A percentile compares a stretch with the other conserved stretches of the same genome.
phyloP scores from a whole-genome alignment of 2,888 invertebrate species.

The Alsophila aescularia region DNA sequence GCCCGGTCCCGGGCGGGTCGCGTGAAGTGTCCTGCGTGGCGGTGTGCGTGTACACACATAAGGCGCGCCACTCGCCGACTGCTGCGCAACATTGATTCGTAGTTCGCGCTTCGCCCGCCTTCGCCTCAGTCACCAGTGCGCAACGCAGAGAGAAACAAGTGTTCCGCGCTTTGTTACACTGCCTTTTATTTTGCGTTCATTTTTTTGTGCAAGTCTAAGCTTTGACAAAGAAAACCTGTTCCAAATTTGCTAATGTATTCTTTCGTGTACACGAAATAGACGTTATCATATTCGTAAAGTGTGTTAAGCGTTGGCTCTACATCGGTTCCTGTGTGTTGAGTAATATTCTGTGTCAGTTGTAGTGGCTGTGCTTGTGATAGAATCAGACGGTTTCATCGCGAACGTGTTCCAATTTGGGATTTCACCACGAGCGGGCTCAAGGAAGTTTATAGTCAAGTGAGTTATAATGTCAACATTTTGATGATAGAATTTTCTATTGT shows the following conservation, averaged over 20 bases:
- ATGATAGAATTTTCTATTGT: conserved; percentile 4
- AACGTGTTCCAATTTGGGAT: conserved; percentile 81
- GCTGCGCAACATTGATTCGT: conserved; percentile 81
- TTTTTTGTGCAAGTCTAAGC: conserved; percentile 63
- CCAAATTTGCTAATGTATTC: conserved; percentile 56
- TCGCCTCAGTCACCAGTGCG: conserved; percentile 81
- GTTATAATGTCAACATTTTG: conserved; percentile 45
- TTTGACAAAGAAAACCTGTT: conserved; percentile 70
- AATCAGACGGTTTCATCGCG: conserved; percentile 77
- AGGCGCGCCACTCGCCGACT: conserved; percentile 60
- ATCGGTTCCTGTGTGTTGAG: conserved; percentile 77
- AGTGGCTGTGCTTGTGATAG: conserved; percentile 81
- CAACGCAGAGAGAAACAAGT: conserved; percentile 78
- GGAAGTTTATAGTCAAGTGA: conserved; percentile 82
- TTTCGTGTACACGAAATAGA: conserved; percentile 53
- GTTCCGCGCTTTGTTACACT: conserved; percentile 57
- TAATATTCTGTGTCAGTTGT: conserved; percentile 81
- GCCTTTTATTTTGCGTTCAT: conserved; percentile 71
- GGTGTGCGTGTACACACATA: conserved; percentile 48
- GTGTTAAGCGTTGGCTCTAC: conserved; percentile 61
- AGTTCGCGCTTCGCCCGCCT: conserved; percentile 64
- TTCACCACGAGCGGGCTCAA: conserved; percentile 84
- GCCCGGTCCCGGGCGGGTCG: conserved; percentile 8
- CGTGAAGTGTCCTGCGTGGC: conserved; percentile 41
- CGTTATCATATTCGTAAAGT: conserved; percentile 52